phyloP scores from a whole-genome alignment of 92 coral and sea anemone genomes.

The Diadumene lineata region DNA sequence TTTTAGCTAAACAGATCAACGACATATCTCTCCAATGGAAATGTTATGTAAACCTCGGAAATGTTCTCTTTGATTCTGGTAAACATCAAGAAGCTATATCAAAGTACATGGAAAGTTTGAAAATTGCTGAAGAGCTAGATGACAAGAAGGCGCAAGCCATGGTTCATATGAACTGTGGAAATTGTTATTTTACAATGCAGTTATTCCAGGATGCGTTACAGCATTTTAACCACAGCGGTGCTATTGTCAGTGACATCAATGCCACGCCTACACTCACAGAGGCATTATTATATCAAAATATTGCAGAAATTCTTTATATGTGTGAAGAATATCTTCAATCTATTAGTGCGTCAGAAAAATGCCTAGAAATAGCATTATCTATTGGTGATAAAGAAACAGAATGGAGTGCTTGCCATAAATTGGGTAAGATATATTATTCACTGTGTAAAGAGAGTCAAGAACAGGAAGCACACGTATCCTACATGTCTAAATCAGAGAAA shows the following conservation, averaged over 20 bases:
- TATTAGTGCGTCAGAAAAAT: not conserved
- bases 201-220: not conserved
- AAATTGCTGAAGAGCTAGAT: slow-evolving; percentile 3
- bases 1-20: not conserved
- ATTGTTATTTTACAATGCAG: not conserved
- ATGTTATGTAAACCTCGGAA: not conserved
- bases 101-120: not conserved
- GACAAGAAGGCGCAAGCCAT: slow-evolving; percentile 1
- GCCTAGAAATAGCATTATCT: slow-evolving; percentile 1
- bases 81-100: slow-evolving; percentile 13
- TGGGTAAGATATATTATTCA: slow-evolving; percentile 11
- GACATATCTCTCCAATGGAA: not conserved
- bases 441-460: not conserved
- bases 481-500: not conserved
- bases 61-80: not conserved
- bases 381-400: slow-evolving; percentile 10
- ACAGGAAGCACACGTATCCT: not conserved
- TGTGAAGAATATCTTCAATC: slow-evolving; percentile 5
- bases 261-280: not conserved
- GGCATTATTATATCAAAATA: not conserved
- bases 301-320: not conserved
- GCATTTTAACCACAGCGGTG: not conserved
- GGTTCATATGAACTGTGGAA: not conserved
- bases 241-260: not conserved
- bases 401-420: not conserved